These are phyloP conservation scores for Elephas maximus DNA, from an alignment of 2,113 vertebrate genomes.

Conservation along the genomic window DNA sequence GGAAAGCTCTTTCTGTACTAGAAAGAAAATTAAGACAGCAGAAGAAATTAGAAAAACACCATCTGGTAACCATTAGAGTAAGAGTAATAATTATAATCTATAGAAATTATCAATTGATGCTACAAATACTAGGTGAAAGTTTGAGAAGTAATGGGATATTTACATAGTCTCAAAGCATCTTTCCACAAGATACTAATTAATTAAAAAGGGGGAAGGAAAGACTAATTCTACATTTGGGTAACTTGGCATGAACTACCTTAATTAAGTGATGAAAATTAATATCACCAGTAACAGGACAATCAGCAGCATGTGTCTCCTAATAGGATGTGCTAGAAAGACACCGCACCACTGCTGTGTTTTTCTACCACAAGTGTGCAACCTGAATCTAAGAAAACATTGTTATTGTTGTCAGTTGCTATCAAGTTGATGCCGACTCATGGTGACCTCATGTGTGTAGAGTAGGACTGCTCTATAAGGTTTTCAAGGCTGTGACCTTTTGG, in stretches of 20 bases:
- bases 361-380: not conserved
- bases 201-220: not conserved
- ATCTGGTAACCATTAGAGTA: not conserved
- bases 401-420: no score
- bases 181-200: not conserved
- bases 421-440: no score
- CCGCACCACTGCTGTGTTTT: not conserved
- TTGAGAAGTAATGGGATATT: not conserved
- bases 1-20: slow-evolving; percentile 1
- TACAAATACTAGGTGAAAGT: not conserved
- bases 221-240: slow-evolving; percentile 37
- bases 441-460: no score
- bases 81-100: not conserved
- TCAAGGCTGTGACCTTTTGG: no score
- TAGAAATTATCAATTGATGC: slow-evolving; percentile 35
- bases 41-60: not conserved
- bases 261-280: slow-evolving; percentile 15
- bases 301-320: not conserved
- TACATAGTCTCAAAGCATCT: not conserved
- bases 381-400: not conserved
- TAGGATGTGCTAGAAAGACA: not conserved
- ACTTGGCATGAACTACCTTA: not conserved
- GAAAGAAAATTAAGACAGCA: slow-evolving; percentile 17
- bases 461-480: no score
- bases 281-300: not conserved